phyloP scores from a whole-genome alignment of 2,888 invertebrate genomes.

The Tineola bisselliella region DNA sequence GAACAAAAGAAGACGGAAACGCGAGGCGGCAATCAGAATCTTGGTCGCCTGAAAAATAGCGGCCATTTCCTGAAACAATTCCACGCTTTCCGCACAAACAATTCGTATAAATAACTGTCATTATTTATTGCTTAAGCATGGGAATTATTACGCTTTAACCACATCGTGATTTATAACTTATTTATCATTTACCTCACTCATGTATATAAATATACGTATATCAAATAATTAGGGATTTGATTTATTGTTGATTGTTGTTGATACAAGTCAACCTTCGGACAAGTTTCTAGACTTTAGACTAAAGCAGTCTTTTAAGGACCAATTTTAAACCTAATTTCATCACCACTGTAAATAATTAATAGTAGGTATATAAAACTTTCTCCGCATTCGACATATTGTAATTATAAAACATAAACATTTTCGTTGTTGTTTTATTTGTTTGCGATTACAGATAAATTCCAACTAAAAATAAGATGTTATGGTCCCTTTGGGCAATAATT shows the following conservation, averaged over 20 bases:
- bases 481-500: slow-evolving; percentile 10
- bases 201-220: background rate
- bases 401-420: background rate
- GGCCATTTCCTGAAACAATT: slow-evolving; percentile 47
- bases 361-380: no score
- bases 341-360: no score
- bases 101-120: slow-evolving; percentile 36
- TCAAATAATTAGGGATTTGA: no score
- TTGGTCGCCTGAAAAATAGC: slow-evolving; percentile 38
- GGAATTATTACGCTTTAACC: slow-evolving; percentile 6
- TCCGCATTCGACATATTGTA: background rate
- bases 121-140: slow-evolving; percentile 27
- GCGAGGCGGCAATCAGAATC: slow-evolving; percentile 37
- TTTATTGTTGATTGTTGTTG: no score
- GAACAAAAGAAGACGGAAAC: slow-evolving; percentile 24
- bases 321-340: no score
- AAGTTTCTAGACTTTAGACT: no score
- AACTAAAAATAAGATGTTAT: slow-evolving; percentile 13
- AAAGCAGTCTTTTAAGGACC: no score
- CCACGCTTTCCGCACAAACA: slow-evolving; percentile 38
- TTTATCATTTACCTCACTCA: background rate
- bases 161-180: slow-evolving; percentile 6
- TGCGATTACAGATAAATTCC: background rate
- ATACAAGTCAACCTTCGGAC: no score
- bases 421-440: background rate